phyloP scores from a whole-genome alignment of 2,797 vertebrate genomes.

The Fistularia tabacaria region DNA sequence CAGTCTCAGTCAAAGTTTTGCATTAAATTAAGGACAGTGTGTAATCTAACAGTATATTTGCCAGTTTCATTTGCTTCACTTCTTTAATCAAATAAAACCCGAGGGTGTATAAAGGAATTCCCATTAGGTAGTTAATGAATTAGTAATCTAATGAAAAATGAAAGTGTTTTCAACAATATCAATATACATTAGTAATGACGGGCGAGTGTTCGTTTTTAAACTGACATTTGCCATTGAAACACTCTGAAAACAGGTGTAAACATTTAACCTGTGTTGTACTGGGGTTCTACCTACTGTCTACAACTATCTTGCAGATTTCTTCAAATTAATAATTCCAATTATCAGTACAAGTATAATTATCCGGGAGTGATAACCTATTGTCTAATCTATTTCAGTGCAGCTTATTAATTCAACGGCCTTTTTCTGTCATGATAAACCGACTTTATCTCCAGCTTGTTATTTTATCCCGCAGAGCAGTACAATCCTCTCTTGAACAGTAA shows the following conservation, averaged over 20 bases:
- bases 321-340: slow-evolving; percentile 21
- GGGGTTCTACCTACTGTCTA: slow-evolving; percentile 2
- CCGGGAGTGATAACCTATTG: slow-evolving; percentile 28
- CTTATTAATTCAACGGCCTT: slow-evolving; percentile 13
- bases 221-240: slow-evolving; percentile 14
- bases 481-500: slow-evolving; percentile 5
- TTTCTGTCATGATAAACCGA: slow-evolving; percentile 23
- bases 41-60: too few relatives aligned
- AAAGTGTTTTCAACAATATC: too few relatives aligned
- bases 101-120: too few relatives aligned
- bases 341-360: slow-evolving; percentile 21
- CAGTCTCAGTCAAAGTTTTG: slow-evolving; percentile 14
- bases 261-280: too few relatives aligned
- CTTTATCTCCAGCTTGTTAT: slow-evolving; percentile 24
- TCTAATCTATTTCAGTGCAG: slow-evolving; percentile 20
- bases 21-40: background rate
- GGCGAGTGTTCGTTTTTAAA: background rate
- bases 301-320: background rate
- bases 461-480: slow-evolving; percentile 5
- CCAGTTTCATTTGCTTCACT: too few relatives aligned
- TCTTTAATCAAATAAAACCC: too few relatives aligned
- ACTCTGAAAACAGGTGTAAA: too few relatives aligned
- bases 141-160: slow-evolving; percentile 17
- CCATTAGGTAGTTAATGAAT: slow-evolving; percentile 23
- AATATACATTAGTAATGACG: too few relatives aligned